Base-by-base conservation (phyloP, 2,888 invertebrate genomes). In the Malachius bipustulatus region DNA sequence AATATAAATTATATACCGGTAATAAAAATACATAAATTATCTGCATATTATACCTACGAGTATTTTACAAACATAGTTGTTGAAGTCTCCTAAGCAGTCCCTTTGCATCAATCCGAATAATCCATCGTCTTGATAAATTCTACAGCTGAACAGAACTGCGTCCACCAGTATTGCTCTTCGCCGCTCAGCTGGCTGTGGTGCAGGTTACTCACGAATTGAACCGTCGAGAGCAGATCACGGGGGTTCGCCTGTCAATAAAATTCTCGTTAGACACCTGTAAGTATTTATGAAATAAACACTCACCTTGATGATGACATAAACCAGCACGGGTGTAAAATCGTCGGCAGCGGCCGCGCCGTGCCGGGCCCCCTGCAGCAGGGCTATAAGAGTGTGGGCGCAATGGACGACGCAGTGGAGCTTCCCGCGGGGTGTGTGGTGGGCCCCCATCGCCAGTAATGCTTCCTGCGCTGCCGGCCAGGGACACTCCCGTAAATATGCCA, bases 51-150 rank as follows among this genome's bases (percentile, higher is more conserved):
- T n/a, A n/a, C n/a, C n/a, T n/a, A n/a, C n/a, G n/a, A n/a, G n/a
- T n/a, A n/a, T n/a, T n/a, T n/a, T n/a, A n/a, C n/a, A n/a, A n/a
- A n/a, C n/a, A n/a, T n/a, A n/a, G n/a, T n/a, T n/a, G n/a, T n/a
- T n/a, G n/a, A n/a, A n/a, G n/a, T n/a, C n/a, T n/a, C n/a, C n/a
- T n/a, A n/a, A n/a, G n/a, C n/a, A n/a, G n/a, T n/a, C n/a, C n/a
- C n/a, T n/a, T n/a, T 19, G n/a, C 37, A 36, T 59, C 55, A 61
- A 54, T 60, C 59, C 45, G 65, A 66, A 63, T 82, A 88, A 64
- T 87, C 87, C 91, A 96, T 91, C 36, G 89, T 94, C 70, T 97
- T 98, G 57, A 97, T 94, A 68, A 90, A 94, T 64, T 94, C 93
- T 35, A 96, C 88, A 31, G 91, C 91, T 1, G 94, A 83, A 55